Evolutionary conservation across 1,140 invertebrate genomes (phyloP).

Genomic region (Euwallacea similis): DNA sequence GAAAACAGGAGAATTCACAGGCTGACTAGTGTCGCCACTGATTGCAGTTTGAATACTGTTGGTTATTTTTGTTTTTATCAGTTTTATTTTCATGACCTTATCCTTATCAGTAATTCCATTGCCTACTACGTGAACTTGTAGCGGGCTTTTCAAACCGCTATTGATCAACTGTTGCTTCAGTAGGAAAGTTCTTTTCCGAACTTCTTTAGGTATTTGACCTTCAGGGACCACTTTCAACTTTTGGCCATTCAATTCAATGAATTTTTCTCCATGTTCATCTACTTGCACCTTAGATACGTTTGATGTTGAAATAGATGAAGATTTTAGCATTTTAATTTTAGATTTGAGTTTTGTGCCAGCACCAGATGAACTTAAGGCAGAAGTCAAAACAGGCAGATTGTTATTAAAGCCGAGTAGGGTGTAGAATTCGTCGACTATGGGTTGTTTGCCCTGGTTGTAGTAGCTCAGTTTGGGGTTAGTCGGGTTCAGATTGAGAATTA

Average conservation of each 20-base stretch:
- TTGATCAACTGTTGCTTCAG: constrained; percentile 19
- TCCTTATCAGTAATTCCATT: constrained; percentile 1
- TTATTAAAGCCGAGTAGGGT: constrained; percentile 15
- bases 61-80: constrained; percentile 8
- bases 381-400: constrained; percentile 9
- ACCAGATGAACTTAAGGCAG: not conserved
- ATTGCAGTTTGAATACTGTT: not conserved
- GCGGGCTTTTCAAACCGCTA: constrained; percentile 19
- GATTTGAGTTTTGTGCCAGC: not conserved
- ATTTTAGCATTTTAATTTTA: constrained; percentile 1
- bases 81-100: constrained; percentile 6
- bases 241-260: constrained; percentile 38
- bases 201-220: constrained; percentile 22
- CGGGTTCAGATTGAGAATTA: no score
- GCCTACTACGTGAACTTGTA: constrained; percentile 14
- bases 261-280: constrained; percentile 35
- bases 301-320: not conserved
- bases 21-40: not conserved
- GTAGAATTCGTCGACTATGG: not conserved
- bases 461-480: constrained; percentile 5
- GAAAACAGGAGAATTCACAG: not conserved
- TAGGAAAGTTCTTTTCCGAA: constrained; percentile 14
- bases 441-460: not conserved
- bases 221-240: constrained; percentile 35
- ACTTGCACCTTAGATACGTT: constrained; percentile 14